Evolutionary conservation across 1,140 invertebrate genomes (phyloP).

Genomic region (Platyura marginata): DNA sequence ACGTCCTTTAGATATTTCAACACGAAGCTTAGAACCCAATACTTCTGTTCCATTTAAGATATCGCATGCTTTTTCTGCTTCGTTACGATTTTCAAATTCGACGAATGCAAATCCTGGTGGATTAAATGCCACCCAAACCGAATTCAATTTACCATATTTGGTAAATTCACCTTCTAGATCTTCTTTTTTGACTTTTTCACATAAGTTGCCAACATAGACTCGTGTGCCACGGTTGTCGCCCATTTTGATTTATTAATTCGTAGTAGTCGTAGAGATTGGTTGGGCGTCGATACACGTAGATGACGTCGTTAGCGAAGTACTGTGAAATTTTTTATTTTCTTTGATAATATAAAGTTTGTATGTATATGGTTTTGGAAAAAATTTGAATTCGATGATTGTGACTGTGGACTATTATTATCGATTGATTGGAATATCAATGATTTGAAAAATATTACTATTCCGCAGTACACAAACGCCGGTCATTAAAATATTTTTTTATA

Average conservation of each 20-base stretch:
- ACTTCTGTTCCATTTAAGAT: conserved; percentile 76
- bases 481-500: not conserved
- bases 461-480: not conserved
- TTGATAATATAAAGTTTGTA: not conserved
- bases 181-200: conserved; percentile 69
- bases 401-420: not conserved
- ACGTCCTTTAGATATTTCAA: conserved; percentile 63
- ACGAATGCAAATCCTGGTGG: conserved; percentile 96
- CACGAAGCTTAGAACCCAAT: conserved; percentile 58
- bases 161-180: conserved; percentile 70
- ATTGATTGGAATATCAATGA: not conserved
- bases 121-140: conserved; percentile 89
- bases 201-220: conserved; percentile 70
- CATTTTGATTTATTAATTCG: conserved; percentile 10
- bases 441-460: not conserved
- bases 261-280: not conserved
- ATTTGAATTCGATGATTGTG: not conserved
- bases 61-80: conserved; percentile 85
- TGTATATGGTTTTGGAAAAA: not conserved
- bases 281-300: not conserved
- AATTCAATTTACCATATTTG: conserved; percentile 84
- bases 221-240: conserved; percentile 38
- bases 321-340: not conserved
- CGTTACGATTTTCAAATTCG: conserved; percentile 87
- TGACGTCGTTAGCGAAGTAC: not conserved